Base-by-base conservation (phyloP, 2,797 vertebrate genomes). In the Netta rufina region DNA sequence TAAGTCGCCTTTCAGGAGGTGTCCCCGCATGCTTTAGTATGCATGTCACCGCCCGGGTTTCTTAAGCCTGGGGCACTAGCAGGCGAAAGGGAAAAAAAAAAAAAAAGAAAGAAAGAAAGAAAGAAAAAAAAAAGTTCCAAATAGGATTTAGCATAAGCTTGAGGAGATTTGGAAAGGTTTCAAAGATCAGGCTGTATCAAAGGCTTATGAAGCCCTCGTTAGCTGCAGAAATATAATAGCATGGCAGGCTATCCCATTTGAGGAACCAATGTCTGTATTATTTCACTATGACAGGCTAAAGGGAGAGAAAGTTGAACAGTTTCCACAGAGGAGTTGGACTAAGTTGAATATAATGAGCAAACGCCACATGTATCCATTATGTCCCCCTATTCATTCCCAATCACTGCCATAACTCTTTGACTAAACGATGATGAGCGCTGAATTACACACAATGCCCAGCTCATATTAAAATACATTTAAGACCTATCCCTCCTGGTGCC, bases 141-240 rank as follows among this genome's bases (percentile, higher is more conserved):
- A 99, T 98, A 98, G 98, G 99, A 99, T 99, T 99, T 99, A 98
- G 98, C 97, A 98, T 97, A 98, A 98, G 98, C 98, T 98, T 97
- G 97, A 97, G 98, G 97, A 98, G 98, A 98, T 98, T 99, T 98
- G 98, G 98, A 98, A 97, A 98, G 98, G 98, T 98, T 99, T 99
- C 98, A 98, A 98, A 99, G 98, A 98, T 98, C 98, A 99, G 98
- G 98, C 98, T 98, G 98, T 98, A 99, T 99, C 98, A 99, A 99
- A 99, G 98, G 98, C 98, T 97, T 97, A 98, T 98, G 98, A 99
- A 99, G 97, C 98, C 98, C 99, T 99, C 98, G 98, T 99, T 99
- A 99, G 98, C 97, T 98, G 98, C 95, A 92, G 96, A 93, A 97
- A 98, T 98, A 98, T 98, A 99, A 99, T 98, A 98, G 98, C 98